Base-by-base conservation (phyloP, 2,797 vertebrate genomes). In the Brachyalestes nurse region DNA sequence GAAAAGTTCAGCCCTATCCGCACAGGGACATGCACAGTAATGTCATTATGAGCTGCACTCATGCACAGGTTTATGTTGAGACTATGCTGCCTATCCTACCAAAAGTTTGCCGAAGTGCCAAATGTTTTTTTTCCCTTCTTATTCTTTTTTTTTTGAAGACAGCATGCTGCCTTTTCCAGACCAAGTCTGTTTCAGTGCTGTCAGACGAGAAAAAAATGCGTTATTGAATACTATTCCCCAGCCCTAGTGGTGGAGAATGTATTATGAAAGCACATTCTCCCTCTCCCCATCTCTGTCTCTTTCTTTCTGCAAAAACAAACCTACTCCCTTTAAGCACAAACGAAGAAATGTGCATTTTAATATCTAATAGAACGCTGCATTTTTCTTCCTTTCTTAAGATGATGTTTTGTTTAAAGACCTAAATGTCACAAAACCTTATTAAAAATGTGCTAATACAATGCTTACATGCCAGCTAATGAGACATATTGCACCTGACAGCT, bases 161-260 rank as follows among this genome's bases (percentile, higher is more conserved):
- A 87, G 75, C 58, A 61, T 81, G 74, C 74, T 53, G 74, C 86
- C 80, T 86, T 88, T 86, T 85, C 80, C 83, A 84, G 75, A 84
- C 80, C 28, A 38, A 71, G 60, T 84, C 82, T 78, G 76, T 84
- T 88, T 83, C 82, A 81, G 74, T 73, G 75, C 81, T 77, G 86
- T 66, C 83, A 82, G 78, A 82, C 73, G 55, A 80, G 84, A 87
- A 83, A 81, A 86, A 80, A 71, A 51, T 66, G 78, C 78, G 83
- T 85, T 85, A 84, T 78, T 85, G 84, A 88, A 85, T 86, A 81
- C 75, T 78, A 66, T 86, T 85, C 83, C 72, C 51, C 61, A 75
- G 74, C 80, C 81, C 73, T 82, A 83, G 71, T 74, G 75, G 77
- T 78, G 79, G 72, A 85, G 79, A 83, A 79, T 69, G 70, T 82